Conservation (phyloP, 2,797 vertebrate species). For the Linurgus olivaceus region DNA sequence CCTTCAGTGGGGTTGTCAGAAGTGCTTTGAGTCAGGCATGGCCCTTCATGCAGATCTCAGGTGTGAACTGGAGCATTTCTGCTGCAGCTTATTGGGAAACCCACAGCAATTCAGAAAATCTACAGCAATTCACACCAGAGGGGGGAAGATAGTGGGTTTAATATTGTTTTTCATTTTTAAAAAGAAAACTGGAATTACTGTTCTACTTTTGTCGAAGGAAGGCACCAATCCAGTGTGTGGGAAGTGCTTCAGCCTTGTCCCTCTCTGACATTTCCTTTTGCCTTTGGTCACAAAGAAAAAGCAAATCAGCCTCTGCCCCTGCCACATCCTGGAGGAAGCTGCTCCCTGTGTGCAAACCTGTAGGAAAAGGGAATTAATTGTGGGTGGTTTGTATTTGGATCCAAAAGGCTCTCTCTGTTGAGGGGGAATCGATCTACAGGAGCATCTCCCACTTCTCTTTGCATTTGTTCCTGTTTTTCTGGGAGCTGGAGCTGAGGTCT, state of each 20-base stretch:
- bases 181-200: rapidly evolving
- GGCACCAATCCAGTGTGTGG: not conserved
- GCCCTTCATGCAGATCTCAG: not conserved
- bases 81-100: not conserved
- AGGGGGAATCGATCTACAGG: rapidly evolving
- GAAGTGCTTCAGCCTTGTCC: not conserved
- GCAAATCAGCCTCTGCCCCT: not conserved
- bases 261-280: not conserved
- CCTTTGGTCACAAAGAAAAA: not conserved
- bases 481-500: not conserved
- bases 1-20: rapidly evolving
- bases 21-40: rapidly evolving
- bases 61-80: not conserved
- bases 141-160: not conserved
- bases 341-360: not conserved
- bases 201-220: not conserved
- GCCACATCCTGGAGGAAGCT: not conserved
- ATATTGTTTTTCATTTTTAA: not conserved
- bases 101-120: not conserved
- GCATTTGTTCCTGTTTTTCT: not conserved
- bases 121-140: not conserved
- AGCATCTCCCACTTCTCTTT: not conserved
- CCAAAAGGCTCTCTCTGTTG: not conserved
- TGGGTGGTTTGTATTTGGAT: not conserved
- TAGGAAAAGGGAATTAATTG: not conserved